These are phyloP conservation scores for Candidula unifasciata DNA, from an alignment of 2,888 invertebrate genomes.

Conservation along the genomic window DNA sequence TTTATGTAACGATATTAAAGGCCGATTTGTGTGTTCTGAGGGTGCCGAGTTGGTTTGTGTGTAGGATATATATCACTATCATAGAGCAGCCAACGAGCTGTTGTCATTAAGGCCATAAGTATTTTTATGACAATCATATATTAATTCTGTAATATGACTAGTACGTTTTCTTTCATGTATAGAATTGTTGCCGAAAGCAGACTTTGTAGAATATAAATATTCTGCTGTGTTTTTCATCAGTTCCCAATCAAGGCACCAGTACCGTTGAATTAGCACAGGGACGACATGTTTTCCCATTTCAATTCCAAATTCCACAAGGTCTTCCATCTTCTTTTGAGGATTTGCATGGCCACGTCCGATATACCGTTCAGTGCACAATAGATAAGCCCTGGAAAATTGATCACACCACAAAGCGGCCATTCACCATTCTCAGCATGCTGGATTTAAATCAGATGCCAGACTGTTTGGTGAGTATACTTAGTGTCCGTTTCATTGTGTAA, in stretches of 20 bases:
- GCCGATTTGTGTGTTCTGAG: too few species aligned
- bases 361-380: slow-evolving; percentile 87
- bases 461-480: slow-evolving; percentile 51
- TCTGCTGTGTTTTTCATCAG: slow-evolving; percentile 18
- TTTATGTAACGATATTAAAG: too few species aligned
- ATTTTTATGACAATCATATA: background rate
- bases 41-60: too few species aligned
- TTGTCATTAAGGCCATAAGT: background rate
- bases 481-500: too few species aligned
- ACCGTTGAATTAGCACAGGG: slow-evolving; percentile 82
- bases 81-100: background rate
- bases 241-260: slow-evolving; percentile 52
- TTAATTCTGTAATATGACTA: background rate
- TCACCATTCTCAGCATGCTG: slow-evolving; percentile 88
- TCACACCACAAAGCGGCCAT: slow-evolving; percentile 88
- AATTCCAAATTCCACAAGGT: slow-evolving; percentile 83
- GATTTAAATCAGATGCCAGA: slow-evolving; percentile 84
- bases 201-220: background rate
- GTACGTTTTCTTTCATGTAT: background rate
- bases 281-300: slow-evolving; percentile 87
- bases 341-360: slow-evolving; percentile 84
- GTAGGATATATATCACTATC: background rate
- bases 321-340: slow-evolving; percentile 74
- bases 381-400: slow-evolving; percentile 91
- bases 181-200: background rate